Base-by-base conservation (phyloP, 2,113 vertebrate genomes). In the Typhlomys cinereus region DNA sequence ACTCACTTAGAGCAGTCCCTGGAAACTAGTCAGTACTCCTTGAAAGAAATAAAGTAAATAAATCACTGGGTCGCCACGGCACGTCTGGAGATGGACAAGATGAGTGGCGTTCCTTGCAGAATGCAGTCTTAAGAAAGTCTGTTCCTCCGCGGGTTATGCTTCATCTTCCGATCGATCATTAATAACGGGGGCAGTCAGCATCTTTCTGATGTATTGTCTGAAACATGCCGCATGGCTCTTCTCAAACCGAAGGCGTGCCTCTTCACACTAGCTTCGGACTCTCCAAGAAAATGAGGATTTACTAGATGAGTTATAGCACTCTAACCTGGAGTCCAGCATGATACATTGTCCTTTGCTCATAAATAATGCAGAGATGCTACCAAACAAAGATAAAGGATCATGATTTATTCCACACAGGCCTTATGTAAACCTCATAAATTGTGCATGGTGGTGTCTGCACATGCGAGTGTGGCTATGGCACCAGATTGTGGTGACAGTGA, bases 391-490 rank as follows among this genome's bases (percentile, higher is more conserved):
- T 95, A 98, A 96, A 93, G 85, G 57, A 64, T 2, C 57, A 57
- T 96, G 92, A 96, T 97, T 98, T 96, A 96, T 96, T 96, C 91
- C 27, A 41, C 76, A 69, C 90, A 97, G 84, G 70, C 81, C 95
- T 95, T 97, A 95, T 93, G 90, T 85, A 96, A 97, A 96, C 88
- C 95, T 96, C 81, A 73, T 97, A 96, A 98, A 95, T 83, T 54
- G 66, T 27, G 29, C 76, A 78, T 18, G 5, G 25, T 64, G n/a
- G 9, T 93, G 29, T 87, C 84, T 89, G 41, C 31, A 71, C 57
- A 84, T 89, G 15, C 91, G 90, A 93, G 48, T 25, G 80, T n/a
- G 85, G 21, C 71, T 54, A 25, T 86, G 89, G 48, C 67, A 81
- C 46, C 0, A 0, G 78, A 54, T 31, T 0, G 2, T 93, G 14